Percentiles rank a stretch among this genome's conserved stretches.
phyloP scores from a whole-genome alignment of 2,797 vertebrate species.

The Sarcophilus harrisii region DNA sequence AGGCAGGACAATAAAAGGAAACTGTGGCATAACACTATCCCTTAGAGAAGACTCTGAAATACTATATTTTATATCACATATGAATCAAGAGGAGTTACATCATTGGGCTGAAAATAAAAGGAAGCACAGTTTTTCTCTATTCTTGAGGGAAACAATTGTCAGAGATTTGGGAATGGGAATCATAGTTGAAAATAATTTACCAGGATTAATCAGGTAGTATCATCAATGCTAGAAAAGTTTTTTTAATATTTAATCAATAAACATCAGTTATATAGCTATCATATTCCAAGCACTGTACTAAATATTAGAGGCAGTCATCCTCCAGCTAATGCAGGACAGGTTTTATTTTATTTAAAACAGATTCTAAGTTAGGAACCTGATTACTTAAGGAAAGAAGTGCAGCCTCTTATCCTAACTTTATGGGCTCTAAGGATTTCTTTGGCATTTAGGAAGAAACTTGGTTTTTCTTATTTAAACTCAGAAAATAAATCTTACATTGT shows the following conservation, averaged over 20 bases:
- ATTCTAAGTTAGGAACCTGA: conserved; percentile 8
- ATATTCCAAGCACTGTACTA: not conserved
- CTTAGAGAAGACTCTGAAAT: no score
- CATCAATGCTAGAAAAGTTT: not conserved
- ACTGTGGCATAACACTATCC: no score
- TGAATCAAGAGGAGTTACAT: no score
- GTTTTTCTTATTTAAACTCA: not conserved
- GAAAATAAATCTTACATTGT: not conserved
- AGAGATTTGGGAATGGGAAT: not conserved
- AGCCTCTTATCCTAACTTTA: conserved; percentile 5
- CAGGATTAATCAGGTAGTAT: not conserved
- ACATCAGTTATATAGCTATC: no score
- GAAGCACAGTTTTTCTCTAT: no score
- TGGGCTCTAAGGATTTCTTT: not conserved
- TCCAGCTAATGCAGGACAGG: not conserved
- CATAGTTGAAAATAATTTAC: not conserved
- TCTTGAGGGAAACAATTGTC: not conserved
- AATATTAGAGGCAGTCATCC: not conserved
- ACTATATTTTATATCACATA: no score
- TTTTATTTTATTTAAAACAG: not conserved
- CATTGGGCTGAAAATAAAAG: no score
- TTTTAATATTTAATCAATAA: no score
- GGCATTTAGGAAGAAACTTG: not conserved
- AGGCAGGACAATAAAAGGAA: no score
- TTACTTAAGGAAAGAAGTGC: conserved; percentile 41